Conservation (phyloP, 2,888 invertebrate genomes). For the Chirona hameri region DNA sequence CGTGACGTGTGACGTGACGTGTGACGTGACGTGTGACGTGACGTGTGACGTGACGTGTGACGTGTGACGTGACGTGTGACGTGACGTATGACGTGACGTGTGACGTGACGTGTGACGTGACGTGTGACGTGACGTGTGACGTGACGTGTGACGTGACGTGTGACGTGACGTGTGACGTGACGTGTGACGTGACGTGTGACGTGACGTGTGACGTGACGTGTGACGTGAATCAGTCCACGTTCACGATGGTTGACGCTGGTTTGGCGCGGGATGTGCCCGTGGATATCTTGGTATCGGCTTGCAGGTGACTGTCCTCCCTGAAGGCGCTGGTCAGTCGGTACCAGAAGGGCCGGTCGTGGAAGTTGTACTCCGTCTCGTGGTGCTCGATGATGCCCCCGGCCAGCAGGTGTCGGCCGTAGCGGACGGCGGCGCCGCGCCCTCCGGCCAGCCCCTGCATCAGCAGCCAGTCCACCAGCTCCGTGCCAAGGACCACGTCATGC, state of each 20-base stretch:
- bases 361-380: slow-evolving; percentile 76
- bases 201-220: no score
- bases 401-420: slow-evolving; percentile 76
- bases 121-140: no score
- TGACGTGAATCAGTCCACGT: background rate
- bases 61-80: no score
- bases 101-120: no score
- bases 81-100: no score
- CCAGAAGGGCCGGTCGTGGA: slow-evolving; percentile 72
- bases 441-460: slow-evolving; percentile 72
- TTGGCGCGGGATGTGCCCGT: background rate
- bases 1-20: no score
- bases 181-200: no score
- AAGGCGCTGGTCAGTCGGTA: slow-evolving; percentile 50
- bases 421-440: slow-evolving; percentile 72
- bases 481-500: slow-evolving; percentile 73
- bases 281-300: background rate
- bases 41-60: no score
- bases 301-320: background rate
- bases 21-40: no score
- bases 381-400: slow-evolving; percentile 81
- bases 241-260: background rate
- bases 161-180: no score
- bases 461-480: slow-evolving; percentile 81
- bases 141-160: no score